Evolutionary conservation across 2,797 vertebrate genomes (phyloP).

Genomic region (Antrozous pallidus): DNA sequence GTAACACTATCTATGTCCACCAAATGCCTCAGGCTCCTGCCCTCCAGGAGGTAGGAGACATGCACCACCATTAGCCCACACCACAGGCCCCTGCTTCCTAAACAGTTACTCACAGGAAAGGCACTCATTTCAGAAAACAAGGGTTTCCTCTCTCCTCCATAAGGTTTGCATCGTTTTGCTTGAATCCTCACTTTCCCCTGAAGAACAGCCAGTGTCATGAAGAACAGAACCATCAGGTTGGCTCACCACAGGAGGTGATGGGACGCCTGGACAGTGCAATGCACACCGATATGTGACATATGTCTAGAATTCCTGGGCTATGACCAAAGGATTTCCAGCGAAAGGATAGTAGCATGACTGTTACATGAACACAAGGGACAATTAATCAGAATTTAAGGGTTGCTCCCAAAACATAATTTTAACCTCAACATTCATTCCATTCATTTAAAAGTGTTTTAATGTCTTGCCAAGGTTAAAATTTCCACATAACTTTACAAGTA

Average conservation of each 20-base stretch:
- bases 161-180: background rate
- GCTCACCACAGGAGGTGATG: background rate
- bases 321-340: background rate
- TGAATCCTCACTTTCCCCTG: background rate
- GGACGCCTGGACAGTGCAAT: background rate
- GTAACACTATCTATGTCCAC: background rate
- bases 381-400: constrained; percentile 38
- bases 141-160: background rate
- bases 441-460: background rate
- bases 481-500: background rate
- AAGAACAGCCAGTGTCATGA: rapidly evolving
- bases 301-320: background rate
- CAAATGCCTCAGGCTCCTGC: background rate
- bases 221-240: background rate
- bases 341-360: constrained; percentile 29
- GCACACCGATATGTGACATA: background rate
- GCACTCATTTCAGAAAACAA: background rate
- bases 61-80: background rate
- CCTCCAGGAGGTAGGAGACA: background rate
- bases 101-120: background rate
- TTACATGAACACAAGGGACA: constrained; percentile 29
- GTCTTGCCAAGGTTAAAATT: constrained; percentile 28
- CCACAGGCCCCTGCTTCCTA: background rate
- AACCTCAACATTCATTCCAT: constrained; percentile 46
- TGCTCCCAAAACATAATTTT: constrained; percentile 63